A percentile compares a stretch with the other conserved stretches of the same genome.
Conservation (phyloP, 2,113 vertebrate species). For the Psittacara wagleri region DNA sequence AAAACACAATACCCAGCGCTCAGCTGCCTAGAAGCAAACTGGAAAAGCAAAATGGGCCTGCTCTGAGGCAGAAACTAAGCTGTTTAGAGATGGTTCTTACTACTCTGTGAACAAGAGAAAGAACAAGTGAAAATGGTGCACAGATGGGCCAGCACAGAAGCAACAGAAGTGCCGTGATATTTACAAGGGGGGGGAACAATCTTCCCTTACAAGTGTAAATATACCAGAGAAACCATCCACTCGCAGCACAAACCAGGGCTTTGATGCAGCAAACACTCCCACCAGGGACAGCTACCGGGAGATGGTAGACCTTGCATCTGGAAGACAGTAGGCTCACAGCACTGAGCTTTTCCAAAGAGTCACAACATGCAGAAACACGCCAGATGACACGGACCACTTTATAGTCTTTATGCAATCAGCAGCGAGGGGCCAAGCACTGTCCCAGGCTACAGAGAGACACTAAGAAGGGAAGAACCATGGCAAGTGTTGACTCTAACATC, state of each 20-base stretch:
- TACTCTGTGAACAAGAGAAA: constrained; percentile 47
- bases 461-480: background rate
- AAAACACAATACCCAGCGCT: background rate
- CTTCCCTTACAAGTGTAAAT: constrained; percentile 60
- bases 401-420: background rate
- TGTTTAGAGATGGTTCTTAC: background rate
- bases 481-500: background rate
- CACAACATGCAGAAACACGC: background rate
- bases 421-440: background rate
- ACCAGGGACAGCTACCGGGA: background rate
- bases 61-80: background rate
- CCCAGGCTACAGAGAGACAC: rapidly evolving
- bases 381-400: background rate
- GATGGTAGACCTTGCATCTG: background rate
- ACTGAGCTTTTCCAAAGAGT: background rate
- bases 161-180: constrained; percentile 54
- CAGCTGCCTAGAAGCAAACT: background rate
- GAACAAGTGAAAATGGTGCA: constrained; percentile 56
- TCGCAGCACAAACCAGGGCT: background rate
- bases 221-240: constrained; percentile 32
- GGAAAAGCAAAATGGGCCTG: background rate
- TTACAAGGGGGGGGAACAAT: background rate
- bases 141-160: constrained; percentile 59
- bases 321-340: background rate
- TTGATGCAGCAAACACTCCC: constrained; percentile 50